These are phyloP conservation scores for Galendromus occidentalis DNA, from an alignment of 1,140 invertebrate species.

Conservation along the genomic window DNA sequence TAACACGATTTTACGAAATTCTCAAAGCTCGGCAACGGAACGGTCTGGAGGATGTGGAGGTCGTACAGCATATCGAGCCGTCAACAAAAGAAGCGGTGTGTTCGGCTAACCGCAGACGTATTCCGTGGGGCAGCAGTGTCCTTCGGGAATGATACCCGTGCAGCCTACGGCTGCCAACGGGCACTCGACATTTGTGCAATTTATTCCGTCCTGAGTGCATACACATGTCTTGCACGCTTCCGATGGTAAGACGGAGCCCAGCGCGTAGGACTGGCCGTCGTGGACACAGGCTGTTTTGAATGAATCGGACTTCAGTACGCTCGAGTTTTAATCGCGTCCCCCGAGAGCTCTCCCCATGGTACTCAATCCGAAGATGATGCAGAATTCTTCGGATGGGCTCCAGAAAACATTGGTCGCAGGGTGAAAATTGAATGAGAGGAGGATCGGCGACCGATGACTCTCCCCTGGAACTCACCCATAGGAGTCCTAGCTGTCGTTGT, in stretches of 20 bases:
- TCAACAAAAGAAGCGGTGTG: neutral
- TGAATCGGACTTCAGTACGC: neutral
- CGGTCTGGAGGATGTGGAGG: neutral
- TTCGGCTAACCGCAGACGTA: constrained; percentile 44
- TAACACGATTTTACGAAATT: neutral
- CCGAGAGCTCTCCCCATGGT: neutral
- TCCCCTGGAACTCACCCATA: too few species aligned
- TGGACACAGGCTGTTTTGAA: neutral
- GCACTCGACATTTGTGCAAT: constrained; percentile 50
- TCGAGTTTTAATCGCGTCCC: neutral
- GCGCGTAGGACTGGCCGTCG: neutral
- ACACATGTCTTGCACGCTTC: constrained; percentile 38
- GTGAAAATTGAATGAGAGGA: too few species aligned
- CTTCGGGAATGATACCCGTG: constrained; percentile 45
- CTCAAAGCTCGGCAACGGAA: neutral
- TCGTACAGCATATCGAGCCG: neutral
- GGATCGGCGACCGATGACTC: too few species aligned
- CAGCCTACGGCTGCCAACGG: constrained; percentile 50
- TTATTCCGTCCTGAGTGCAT: constrained; percentile 44
- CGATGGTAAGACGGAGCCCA: constrained; percentile 23
- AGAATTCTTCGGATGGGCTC: neutral
- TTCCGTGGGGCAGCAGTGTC: constrained; percentile 60
- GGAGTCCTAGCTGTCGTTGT: neutral
- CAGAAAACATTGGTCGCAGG: too few species aligned
- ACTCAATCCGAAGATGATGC: neutral